Base-by-base conservation (phyloP, 2,888 invertebrate species). In the Yponomeuta evonymella region DNA sequence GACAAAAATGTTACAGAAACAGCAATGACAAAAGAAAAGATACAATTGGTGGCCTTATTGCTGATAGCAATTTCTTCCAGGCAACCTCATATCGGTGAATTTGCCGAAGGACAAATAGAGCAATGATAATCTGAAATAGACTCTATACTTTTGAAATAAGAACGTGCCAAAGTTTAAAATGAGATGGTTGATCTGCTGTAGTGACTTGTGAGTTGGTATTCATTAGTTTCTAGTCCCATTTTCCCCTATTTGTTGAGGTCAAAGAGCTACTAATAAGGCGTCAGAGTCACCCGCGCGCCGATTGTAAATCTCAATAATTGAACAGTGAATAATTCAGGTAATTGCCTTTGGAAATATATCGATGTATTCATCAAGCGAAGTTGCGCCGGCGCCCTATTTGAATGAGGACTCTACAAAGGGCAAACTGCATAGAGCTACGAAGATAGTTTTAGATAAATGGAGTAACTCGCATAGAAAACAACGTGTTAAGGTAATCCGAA, bases 281-380 rank as follows among this genome's bases (percentile, higher is more conserved):
- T 10, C 48, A 23, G 29, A 48, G 68, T 23, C n/a, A 48, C n/a
- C 23, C 11, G n/a, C 70, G 48, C 11, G 51, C 29, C 12, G 23
- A 58, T 30, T 51, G 68, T 68, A 68, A 71, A 72, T 74, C 73
- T 72, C 65, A 71, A 73, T 75, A 76, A 76, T 76, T 75, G 76
- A 72, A 72, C 72, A 73, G 71, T 74, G 73, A 75, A 71, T 71
- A 71, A 71, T 71, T 71, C 71, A 5, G 48, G 71, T 71, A 71
- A 71, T 71, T 75, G 71, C 69, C 73, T 36, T 58, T 8, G 73
- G 70, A 74, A 74, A 76, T 76, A 72, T 74, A 76, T 74, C 74
- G 74, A 77, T 74, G 75, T 75, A 75, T 74, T 75, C 74, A 75
- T 75, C 73, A 76, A 71, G 71, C 70, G 70, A 33, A 69, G 62